phyloP scores from a whole-genome alignment of 2,113 vertebrate genomes.

The Abramis brama region DNA sequence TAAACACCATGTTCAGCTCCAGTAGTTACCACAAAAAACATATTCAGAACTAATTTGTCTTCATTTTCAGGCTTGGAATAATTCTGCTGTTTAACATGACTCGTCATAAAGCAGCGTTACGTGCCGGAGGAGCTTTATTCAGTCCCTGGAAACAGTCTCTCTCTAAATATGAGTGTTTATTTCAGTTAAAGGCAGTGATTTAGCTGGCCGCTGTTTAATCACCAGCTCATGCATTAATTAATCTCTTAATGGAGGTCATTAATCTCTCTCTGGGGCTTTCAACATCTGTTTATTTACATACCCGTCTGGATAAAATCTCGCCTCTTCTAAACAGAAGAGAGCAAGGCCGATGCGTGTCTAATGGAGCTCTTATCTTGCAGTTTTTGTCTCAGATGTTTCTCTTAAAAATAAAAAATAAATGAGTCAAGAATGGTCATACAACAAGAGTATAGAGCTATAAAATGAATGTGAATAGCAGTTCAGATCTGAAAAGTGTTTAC shows the following conservation, averaged over 20 bases:
- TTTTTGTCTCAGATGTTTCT: background rate
- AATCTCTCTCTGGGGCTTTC: conserved; percentile 37
- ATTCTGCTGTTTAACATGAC: background rate
- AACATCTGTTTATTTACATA: conserved; percentile 49
- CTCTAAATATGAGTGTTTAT: background rate
- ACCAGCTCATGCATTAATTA: conserved; percentile 50
- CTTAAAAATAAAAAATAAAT: background rate
- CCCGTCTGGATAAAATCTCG: background rate
- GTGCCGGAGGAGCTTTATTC: background rate
- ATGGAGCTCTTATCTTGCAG: background rate
- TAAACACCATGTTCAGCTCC: background rate
- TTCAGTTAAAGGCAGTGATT: conserved; percentile 31
- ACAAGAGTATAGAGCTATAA: background rate
- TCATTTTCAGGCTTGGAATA: background rate
- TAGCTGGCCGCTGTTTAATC: conserved; percentile 17
- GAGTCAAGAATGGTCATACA: background rate
- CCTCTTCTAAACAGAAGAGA: conserved; percentile 15
- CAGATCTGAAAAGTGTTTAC: background rate
- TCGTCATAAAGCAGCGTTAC: background rate
- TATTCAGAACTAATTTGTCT: background rate
- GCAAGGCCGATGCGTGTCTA: background rate
- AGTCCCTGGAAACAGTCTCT: background rate
- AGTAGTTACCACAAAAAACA: background rate
- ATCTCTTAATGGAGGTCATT: conserved; percentile 52
- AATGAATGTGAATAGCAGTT: background rate